Base-by-base conservation (phyloP, 37 sponge, comb jelly and placozoan species). In the Beroe ovata region DNA sequence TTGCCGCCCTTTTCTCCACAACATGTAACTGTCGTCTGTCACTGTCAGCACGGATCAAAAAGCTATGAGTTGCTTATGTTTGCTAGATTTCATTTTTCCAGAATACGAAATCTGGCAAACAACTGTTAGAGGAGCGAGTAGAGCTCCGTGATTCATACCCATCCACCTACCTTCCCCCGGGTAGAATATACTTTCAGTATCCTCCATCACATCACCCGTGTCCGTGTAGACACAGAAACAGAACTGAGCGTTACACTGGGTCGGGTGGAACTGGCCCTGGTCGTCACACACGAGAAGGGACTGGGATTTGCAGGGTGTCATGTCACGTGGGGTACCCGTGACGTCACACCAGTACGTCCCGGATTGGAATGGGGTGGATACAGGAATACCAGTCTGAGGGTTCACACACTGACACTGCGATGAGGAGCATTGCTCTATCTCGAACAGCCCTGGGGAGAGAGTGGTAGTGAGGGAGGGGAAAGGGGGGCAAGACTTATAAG, bases 141-240 rank as follows among this genome's bases (percentile, higher is more conserved):
- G n/a, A n/a, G n/a, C n/a, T n/a, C n/a, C n/a, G n/a, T n/a, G n/a
- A n/a, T n/a, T n/a, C n/a, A n/a, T n/a, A n/a, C n/a, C n/a, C n/a
- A n/a, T n/a, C n/a, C n/a, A n/a, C 54, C 54, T 11, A 35, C 84
- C 25, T 30, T 66, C 25, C 11, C 69, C 84, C 4, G 84, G 84
- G 54, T 40, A 77, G 54, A 77, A 77, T 11, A 77, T 77, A 25
- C 84, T 77, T 54, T 77, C 84, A 8, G 84, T 77, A 29, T 77
- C 28, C 54, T 77, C 84, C 84, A 30, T 38, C 18, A 77, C 54
- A 77, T 77, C 38, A 3, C 84, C 84, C 22, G 84, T 77, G 38
- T 77, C 84, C 8, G 23, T 32, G 54, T 42, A 77, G 14, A 77
- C 84, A 77, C 84, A 77, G 84, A 77, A 77, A 40, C 84, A 77